phyloP scores from a whole-genome alignment of 2,113 vertebrate genomes.

The Dromas ardeola region DNA sequence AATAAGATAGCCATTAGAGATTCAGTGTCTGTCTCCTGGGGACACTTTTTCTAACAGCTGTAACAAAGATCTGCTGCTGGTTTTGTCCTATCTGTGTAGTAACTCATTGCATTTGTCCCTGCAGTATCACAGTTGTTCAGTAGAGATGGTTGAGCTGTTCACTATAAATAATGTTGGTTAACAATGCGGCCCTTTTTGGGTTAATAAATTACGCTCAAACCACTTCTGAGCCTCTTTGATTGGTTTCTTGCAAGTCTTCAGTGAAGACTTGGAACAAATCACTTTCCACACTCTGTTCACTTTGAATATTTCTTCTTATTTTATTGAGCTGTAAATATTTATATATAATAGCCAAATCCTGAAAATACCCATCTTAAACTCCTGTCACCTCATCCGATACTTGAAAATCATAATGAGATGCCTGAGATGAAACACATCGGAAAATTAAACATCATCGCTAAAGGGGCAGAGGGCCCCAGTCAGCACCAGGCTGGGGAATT shows the following conservation, averaged over 20 bases:
- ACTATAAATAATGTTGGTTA: constrained; percentile 61
- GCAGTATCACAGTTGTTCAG: constrained; percentile 42
- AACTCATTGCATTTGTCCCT: constrained; percentile 61
- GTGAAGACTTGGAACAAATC: constrained; percentile 45
- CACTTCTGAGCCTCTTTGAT: constrained; percentile 18
- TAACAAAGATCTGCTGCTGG: constrained; percentile 61
- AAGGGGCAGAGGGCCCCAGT: not conserved
- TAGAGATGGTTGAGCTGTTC: constrained; percentile 17
- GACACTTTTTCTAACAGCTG: constrained; percentile 58
- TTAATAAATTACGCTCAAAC: constrained; percentile 46
- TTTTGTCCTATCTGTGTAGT: constrained; percentile 52
- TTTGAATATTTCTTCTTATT: constrained; percentile 38
- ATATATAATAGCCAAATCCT: not conserved
- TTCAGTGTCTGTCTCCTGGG: constrained; percentile 64
- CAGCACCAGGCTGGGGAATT: not conserved
- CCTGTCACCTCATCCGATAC: rapidly evolving
- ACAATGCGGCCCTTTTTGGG: constrained; percentile 20
- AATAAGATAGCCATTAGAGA: constrained; percentile 68
- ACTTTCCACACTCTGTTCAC: constrained; percentile 28
- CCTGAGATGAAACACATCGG: not conserved
- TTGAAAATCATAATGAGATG: not conserved
- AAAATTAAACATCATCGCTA: not conserved
- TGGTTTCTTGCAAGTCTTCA: constrained; percentile 49
- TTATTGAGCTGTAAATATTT: constrained; percentile 16
- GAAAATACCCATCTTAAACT: not conserved